phyloP scores from a whole-genome alignment of 2,113 vertebrate genomes.

The Anarhynchus alexandrinus region DNA sequence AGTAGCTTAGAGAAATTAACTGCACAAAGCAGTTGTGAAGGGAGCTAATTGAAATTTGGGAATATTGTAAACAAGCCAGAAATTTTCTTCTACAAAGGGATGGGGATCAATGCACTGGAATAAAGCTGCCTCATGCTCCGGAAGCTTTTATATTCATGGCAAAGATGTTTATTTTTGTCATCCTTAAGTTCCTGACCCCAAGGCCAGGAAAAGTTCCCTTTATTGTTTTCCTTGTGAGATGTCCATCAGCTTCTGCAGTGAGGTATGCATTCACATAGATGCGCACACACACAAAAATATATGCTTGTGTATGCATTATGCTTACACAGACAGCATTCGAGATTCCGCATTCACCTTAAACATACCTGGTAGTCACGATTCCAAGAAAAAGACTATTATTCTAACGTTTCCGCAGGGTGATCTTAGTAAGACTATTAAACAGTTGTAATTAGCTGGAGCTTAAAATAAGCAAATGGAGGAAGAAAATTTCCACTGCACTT shows the following conservation, averaged over 20 bases:
- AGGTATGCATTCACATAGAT: neutral
- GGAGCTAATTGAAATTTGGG: neutral
- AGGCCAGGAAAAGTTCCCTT: slow-evolving; percentile 6
- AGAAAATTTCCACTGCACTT: slow-evolving; percentile 5
- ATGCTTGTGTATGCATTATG: neutral
- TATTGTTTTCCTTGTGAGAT: neutral
- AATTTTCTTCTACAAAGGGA: neutral
- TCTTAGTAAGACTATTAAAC: slow-evolving; percentile 28
- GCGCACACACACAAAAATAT: neutral
- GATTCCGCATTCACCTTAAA: neutral
- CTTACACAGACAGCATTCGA: neutral
- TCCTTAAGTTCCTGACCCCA: slow-evolving; percentile 8
- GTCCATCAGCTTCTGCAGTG: neutral
- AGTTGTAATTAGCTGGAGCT: slow-evolving; percentile 47
- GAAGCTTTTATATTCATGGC: neutral
- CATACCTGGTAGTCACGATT: neutral
- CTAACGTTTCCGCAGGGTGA: neutral
- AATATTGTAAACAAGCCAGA: neutral
- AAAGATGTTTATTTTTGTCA: slow-evolving; percentile 16
- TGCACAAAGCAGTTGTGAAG: neutral
- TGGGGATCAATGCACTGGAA: neutral
- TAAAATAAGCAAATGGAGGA: slow-evolving; percentile 36
- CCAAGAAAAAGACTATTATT: slow-evolving; percentile 18
- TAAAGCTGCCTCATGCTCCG: neutral
- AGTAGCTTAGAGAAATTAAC: neutral